Evolutionary conservation across 64 coral and sea anemone species (phyloP).

Genomic region (Exaiptasia diaphana): DNA sequence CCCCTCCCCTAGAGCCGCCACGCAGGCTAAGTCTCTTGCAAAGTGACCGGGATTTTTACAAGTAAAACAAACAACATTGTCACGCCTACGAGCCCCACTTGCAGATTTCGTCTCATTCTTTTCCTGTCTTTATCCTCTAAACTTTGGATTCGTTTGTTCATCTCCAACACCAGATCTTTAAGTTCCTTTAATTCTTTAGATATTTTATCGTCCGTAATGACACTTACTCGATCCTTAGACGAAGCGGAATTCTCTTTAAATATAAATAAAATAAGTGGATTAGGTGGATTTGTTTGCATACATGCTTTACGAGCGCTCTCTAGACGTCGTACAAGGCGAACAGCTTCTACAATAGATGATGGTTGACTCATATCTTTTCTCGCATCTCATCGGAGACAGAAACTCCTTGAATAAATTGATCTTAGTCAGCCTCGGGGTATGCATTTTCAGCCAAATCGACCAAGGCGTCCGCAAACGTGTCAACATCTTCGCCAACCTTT

Average conservation of each 20-base stretch:
- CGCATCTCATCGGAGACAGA: not conserved
- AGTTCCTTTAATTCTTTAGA: not conserved
- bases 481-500: conserved; percentile 13
- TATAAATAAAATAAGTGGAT: too few relatives aligned
- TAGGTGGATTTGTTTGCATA: not conserved
- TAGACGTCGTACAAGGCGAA: not conserved
- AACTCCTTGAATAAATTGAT: conserved; percentile 26
- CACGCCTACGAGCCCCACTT: not conserved
- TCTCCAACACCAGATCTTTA: not conserved
- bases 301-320: not conserved
- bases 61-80: not conserved
- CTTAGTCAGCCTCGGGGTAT: conserved; percentile 20
- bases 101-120: not conserved
- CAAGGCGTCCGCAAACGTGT: not conserved
- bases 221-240: not conserved
- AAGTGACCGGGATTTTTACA: conserved; percentile 1
- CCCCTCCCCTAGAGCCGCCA: not conserved
- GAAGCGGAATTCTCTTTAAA: too few relatives aligned
- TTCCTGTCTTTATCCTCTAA: not conserved
- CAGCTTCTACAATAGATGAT: not conserved
- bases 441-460: conserved; percentile 31
- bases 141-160: not conserved
- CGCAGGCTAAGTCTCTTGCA: not conserved
- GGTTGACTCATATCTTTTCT: conserved; percentile 23
- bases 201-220: not conserved